Evolutionary conservation across 2,888 invertebrate species (phyloP).

Genomic region (Calliopum simillimum): DNA sequence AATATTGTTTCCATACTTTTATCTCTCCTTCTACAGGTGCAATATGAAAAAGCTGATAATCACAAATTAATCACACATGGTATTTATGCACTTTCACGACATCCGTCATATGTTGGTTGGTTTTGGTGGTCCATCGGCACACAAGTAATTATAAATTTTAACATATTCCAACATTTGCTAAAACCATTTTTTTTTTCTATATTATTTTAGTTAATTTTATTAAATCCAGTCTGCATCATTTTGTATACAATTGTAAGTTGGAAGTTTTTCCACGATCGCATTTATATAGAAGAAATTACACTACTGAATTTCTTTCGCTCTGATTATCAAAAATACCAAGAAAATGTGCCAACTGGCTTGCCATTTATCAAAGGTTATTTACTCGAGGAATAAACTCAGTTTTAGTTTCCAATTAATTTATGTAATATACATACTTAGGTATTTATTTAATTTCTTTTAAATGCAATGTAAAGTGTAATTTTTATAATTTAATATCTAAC

Average conservation of each 20-base stretch:
- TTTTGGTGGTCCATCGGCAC: slow-evolving; percentile 99
- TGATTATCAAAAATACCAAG: slow-evolving; percentile 88
- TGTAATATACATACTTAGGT: too few relatives aligned
- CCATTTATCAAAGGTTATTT: slow-evolving; percentile 83
- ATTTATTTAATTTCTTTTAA: too few relatives aligned
- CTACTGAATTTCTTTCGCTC: slow-evolving; percentile 92
- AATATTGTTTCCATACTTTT: slow-evolving; percentile 19
- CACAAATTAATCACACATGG: slow-evolving; percentile 92
- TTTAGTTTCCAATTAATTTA: background rate
- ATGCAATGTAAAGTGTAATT: too few relatives aligned
- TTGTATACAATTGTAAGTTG: slow-evolving; percentile 87
- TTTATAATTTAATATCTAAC: too few relatives aligned
- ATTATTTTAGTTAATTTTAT: slow-evolving; percentile 76
- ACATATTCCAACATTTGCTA: background rate
- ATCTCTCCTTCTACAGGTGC: slow-evolving; percentile 70
- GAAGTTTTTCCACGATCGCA: slow-evolving; percentile 90
- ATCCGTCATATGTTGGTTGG: slow-evolving; percentile 99
- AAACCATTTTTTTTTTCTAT: slow-evolving; percentile 55
- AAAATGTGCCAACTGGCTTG: slow-evolving; percentile 84
- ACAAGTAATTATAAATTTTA: slow-evolving; percentile 73
- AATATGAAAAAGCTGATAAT: slow-evolving; percentile 80
- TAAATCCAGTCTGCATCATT: slow-evolving; percentile 89
- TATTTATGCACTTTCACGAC: slow-evolving; percentile 86
- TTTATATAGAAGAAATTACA: slow-evolving; percentile 89
- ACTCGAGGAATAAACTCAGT: slow-evolving; percentile 43